Evolutionary conservation across 2,797 vertebrate species (phyloP).

Genomic region (Hylomyscus alleni): DNA sequence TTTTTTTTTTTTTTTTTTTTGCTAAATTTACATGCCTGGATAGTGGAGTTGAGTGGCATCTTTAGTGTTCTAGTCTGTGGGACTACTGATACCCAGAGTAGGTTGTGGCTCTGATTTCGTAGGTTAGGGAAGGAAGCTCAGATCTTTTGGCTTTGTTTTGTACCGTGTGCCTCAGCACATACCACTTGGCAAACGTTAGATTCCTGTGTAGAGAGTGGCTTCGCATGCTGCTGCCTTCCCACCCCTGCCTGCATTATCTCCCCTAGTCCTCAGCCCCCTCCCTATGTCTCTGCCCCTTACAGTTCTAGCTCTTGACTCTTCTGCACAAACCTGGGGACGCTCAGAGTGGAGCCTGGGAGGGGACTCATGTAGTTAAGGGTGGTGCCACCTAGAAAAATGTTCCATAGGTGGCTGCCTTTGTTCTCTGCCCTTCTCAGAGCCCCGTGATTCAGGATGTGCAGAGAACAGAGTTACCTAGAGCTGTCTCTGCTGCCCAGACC

Average conservation of each 20-base stretch:
- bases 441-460: background rate
- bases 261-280: background rate
- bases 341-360: background rate
- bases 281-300: too few species aligned
- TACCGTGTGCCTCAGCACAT: background rate
- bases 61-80: background rate
- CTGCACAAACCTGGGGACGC: background rate
- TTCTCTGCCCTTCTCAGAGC: background rate
- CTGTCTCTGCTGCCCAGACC: background rate
- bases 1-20: background rate
- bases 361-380: background rate
- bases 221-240: background rate
- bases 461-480: background rate
- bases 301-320: background rate
- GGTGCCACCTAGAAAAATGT: background rate
- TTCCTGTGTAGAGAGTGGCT: fast-evolving
- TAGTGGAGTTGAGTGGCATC: background rate
- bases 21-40: background rate
- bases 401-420: background rate
- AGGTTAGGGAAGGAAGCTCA: background rate
- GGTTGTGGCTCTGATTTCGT: background rate
- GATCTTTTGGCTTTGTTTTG: background rate
- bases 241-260: background rate
- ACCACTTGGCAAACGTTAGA: background rate
- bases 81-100: background rate